These are phyloP conservation scores for Halyomorpha halys DNA, from an alignment of 1,140 invertebrate species.

Conservation along the genomic window DNA sequence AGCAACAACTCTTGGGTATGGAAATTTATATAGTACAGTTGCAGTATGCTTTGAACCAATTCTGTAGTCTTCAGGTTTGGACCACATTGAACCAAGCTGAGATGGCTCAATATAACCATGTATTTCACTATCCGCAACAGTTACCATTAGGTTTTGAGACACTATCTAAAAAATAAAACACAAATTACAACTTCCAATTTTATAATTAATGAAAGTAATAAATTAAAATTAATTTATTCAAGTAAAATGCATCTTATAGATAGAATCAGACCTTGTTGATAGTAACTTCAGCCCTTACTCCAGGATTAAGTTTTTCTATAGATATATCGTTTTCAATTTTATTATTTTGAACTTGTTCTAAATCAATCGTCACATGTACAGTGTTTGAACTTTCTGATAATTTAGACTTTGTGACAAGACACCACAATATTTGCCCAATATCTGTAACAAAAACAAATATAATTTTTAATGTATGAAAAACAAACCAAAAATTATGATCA, in stretches of 20 bases:
- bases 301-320: neutral
- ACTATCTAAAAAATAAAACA: slow-evolving; percentile 5
- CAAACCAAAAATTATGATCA: too few relatives aligned
- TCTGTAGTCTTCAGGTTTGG: neutral
- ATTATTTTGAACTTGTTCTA: neutral
- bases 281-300: slow-evolving; percentile 3
- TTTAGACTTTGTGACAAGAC: slow-evolving; percentile 2
- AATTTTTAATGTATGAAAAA: too few relatives aligned
- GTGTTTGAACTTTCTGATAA: neutral
- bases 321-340: neutral
- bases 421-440: slow-evolving; percentile 15
- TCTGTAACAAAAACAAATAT: slow-evolving; percentile 3
- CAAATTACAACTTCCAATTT: neutral
- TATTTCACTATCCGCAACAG: neutral
- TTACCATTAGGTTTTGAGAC: neutral
- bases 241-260: neutral
- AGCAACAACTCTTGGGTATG: neutral
- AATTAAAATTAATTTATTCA: neutral
- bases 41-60: neutral
- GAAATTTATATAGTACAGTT: slow-evolving; percentile 5
- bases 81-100: neutral
- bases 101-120: slow-evolving; percentile 12
- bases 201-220: neutral
- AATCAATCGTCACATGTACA: slow-evolving; percentile 1
- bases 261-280: slow-evolving; percentile 6